These are phyloP conservation scores for Amphipoea lucens DNA, from an alignment of 2,888 invertebrate species.

Conservation along the genomic window DNA sequence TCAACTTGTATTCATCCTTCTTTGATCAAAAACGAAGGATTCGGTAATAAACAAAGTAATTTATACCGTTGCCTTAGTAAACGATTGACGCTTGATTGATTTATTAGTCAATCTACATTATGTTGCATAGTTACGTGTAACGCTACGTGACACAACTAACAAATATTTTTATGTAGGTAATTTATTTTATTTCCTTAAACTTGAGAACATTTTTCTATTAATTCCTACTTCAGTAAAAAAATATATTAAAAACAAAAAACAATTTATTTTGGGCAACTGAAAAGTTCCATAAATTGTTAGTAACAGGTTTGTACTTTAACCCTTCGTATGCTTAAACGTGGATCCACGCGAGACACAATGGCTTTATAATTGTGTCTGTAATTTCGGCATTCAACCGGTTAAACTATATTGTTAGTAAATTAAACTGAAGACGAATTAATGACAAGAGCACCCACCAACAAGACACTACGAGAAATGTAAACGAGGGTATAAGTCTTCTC, in stretches of 20 bases:
- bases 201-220: background rate
- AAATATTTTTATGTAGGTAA: background rate
- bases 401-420: background rate
- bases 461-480: background rate
- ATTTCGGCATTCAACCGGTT: too few relatives aligned
- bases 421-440: background rate
- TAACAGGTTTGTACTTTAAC: background rate
- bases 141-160: constrained; percentile 7
- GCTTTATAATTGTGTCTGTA: too few relatives aligned
- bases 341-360: too few relatives aligned
- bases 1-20: background rate
- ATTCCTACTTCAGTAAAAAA: background rate
- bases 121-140: constrained; percentile 13
- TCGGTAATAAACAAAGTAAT: constrained; percentile 27
- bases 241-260: too few relatives aligned
- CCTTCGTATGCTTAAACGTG: too few relatives aligned
- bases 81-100: constrained; percentile 42
- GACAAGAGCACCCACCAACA: background rate
- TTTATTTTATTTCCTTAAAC: constrained; percentile 15
- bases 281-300: background rate
- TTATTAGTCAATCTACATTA: constrained; percentile 30
- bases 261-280: background rate
- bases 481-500: background rate
- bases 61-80: constrained; percentile 9
- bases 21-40: constrained; percentile 13